These are phyloP conservation scores for Rutilus rutilus DNA, from an alignment of 2,113 vertebrate genomes.

Conservation along the genomic window DNA sequence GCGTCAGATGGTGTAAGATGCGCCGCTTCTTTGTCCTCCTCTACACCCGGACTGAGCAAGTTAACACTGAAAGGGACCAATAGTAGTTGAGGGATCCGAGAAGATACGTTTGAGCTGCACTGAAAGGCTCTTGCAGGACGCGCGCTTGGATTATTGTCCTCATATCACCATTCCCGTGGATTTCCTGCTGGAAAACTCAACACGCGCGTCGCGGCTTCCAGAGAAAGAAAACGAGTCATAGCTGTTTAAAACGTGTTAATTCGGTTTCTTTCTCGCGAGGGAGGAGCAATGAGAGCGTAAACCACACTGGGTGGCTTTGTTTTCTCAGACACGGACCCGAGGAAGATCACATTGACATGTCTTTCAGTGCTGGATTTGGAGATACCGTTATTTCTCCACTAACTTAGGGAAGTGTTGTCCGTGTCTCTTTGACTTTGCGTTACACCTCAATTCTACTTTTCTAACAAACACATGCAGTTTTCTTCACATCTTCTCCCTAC, in stretches of 20 bases:
- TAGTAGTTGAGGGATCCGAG: conserved; percentile 30
- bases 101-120: conserved; percentile 38
- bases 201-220: background rate
- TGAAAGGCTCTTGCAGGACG: conserved; percentile 14
- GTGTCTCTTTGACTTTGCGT: conserved; percentile 2
- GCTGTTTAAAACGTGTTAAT: conserved; percentile 19
- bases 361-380: conserved; percentile 21
- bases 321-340: conserved; percentile 40
- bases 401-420: conserved; percentile 20
- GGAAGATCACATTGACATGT: conserved; percentile 34
- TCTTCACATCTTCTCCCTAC: background rate
- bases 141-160: conserved; percentile 33
- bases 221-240: background rate
- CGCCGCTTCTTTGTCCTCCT: conserved; percentile 58
- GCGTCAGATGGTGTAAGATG: conserved; percentile 77
- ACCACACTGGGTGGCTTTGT: conserved; percentile 64
- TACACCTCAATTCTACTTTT: conserved; percentile 1
- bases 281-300: conserved; percentile 60
- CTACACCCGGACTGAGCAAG: conserved; percentile 17
- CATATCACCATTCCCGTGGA: background rate
- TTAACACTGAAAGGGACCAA: conserved; percentile 15
- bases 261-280: conserved; percentile 50
- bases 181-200: background rate
- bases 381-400: background rate
- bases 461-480: conserved; percentile 4